These are phyloP conservation scores for Cyanoderma ruficeps DNA, from an alignment of 2,113 vertebrate species.

Conservation along the genomic window DNA sequence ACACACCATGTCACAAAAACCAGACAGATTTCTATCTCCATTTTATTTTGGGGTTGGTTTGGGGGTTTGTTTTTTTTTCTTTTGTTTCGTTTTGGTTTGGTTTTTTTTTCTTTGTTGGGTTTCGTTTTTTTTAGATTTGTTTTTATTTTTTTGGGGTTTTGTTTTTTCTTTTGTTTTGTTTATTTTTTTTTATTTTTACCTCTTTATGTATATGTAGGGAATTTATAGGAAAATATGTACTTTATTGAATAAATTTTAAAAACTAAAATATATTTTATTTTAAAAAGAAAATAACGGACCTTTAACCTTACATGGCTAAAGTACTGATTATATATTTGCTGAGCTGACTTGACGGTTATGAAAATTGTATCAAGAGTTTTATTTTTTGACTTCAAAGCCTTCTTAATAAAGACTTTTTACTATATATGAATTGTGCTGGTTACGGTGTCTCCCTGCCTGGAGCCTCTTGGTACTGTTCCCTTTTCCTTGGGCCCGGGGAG, in stretches of 20 bases:
- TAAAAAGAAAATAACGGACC: slow-evolving; percentile 89
- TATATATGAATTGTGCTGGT: slow-evolving; percentile 43
- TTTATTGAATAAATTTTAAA: slow-evolving; percentile 84
- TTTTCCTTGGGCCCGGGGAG: rapidly evolving
- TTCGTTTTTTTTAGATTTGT: not conserved
- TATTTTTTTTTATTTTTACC: slow-evolving; percentile 80
- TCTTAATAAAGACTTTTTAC: slow-evolving; percentile 95
- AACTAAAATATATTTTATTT: slow-evolving; percentile 97
- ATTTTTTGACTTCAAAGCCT: slow-evolving; percentile 95
- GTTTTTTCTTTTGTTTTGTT: not conserved
- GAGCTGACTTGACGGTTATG: slow-evolving; percentile 92
- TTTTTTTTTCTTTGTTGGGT: not conserved
- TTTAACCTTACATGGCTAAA: slow-evolving; percentile 90
- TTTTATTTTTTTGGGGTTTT: not conserved
- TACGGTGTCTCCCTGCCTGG: not conserved
- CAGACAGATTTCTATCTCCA: slow-evolving; percentile 5
- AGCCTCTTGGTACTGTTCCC: rapidly evolving
- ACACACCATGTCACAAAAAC: not conserved
- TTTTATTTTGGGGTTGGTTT: slow-evolving; percentile 43
- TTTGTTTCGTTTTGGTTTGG: not conserved
- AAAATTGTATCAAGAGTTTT: slow-evolving; percentile 99
- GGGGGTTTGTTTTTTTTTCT: no score
- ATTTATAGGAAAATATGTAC: slow-evolving; percentile 97
- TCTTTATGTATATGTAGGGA: slow-evolving; percentile 91
- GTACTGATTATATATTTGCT: slow-evolving; percentile 92